Evolutionary conservation across 1,140 invertebrate species (phyloP), one percentile per base, ranked within the genome.

Genomic region (Luehdorfia chinensis): DNA sequence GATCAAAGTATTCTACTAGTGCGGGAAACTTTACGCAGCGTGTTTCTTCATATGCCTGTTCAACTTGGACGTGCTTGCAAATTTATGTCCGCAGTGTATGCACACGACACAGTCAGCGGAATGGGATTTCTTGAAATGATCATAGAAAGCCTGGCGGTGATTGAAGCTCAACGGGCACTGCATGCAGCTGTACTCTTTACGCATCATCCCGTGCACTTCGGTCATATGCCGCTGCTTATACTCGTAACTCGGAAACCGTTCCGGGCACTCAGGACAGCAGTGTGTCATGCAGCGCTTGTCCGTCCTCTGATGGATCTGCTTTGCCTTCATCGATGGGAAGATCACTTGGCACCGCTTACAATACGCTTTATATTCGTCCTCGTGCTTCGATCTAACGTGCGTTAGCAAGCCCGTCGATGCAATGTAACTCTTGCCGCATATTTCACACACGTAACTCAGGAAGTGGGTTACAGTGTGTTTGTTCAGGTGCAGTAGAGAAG

Each of bases 381-480:
- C 39, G 16, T 74, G 71, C 3, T 55, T 56, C 30, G 52, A 64
- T 27, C 50, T 47, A 18, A 65, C 62, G 28, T 74, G 71, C 2
- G 50, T 55, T 0, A 48, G 41, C 1, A 74, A 39, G 0, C 53
- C 47, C 0, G 54, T 60, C 0, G 33, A 55, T 0, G 60, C 66
- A 0, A 55, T 49, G 19, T 68, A 74, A 4, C 58, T 60, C 31
- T 67, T 71, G 1, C 71, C 71, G 39, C 71, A 74, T 0, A 57
- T 46, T 16, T 71, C 67, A 31, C 71, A 74, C 0, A 66, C 68
- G n/a, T 49, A 66, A 11, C 63, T 64, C 3, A 55, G 41, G 25
- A 64, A 71, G 43, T 74, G 67, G 0, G 50, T 45, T 16, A 62
- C 51, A 0, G 71, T 74, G 36, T 74, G 71, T 15, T 62, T 46